Evolutionary conservation across 2,797 vertebrate genomes (phyloP).

Genomic region (Oceanodroma leucorhoa): DNA sequence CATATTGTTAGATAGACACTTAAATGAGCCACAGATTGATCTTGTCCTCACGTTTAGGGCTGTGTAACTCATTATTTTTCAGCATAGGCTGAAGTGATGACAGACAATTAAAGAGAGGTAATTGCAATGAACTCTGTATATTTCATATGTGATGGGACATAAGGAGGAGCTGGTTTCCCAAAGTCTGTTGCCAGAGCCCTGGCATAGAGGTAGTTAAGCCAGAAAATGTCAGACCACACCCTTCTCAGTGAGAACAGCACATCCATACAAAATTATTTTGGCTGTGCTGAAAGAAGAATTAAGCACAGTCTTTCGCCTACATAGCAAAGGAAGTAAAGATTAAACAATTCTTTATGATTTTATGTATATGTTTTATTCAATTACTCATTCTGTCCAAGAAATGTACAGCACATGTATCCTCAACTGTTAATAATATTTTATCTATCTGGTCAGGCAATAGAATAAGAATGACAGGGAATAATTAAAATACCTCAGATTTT

Average conservation of each 20-base stretch:
- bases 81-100: constrained; percentile 22
- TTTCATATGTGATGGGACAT: constrained; percentile 8
- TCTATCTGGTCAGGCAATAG: neutral
- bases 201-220: constrained; percentile 39
- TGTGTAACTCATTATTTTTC: constrained; percentile 1
- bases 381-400: neutral
- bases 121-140: neutral
- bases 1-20: neutral
- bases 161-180: constrained; percentile 26
- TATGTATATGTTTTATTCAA: neutral
- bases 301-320: neutral
- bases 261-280: constrained; percentile 2
- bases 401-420: neutral
- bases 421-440: neutral
- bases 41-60: neutral
- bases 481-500: neutral
- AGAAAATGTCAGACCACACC: constrained; percentile 42
- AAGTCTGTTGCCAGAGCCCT: constrained; percentile 46
- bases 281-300: constrained; percentile 37
- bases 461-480: neutral
- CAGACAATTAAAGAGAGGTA: constrained; percentile 15
- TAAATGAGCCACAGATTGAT: constrained; percentile 25
- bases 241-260: constrained; percentile 8
- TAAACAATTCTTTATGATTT: neutral
- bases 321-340: neutral